phyloP scores from a whole-genome alignment of 2,888 invertebrate genomes.

The Omphaloscelis lunosa region DNA sequence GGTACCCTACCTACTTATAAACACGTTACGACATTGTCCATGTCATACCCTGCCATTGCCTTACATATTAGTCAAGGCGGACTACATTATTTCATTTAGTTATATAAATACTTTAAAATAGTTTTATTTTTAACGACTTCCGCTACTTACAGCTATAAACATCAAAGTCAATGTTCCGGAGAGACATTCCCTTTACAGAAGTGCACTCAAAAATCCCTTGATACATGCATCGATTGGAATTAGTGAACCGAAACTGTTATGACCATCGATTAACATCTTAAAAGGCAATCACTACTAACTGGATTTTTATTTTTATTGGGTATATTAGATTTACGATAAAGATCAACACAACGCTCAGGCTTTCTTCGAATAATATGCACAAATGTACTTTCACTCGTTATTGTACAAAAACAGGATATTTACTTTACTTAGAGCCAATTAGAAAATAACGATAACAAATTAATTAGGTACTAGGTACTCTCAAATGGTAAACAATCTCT shows the following conservation, averaged over 20 bases:
- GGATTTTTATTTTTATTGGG: conserved; percentile 4
- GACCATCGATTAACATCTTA: conserved; percentile 11
- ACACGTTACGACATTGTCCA: conserved; percentile 7
- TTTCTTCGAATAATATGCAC: not conserved
- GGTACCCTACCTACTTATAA: not conserved
- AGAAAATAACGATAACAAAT: conserved; percentile 19
- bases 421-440: conserved; percentile 35
- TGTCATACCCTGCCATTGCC: conserved; percentile 33
- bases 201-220: conserved; percentile 15
- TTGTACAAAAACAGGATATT: conserved; percentile 27
- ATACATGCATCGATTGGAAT: conserved; percentile 10
- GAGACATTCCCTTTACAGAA: conserved; percentile 20
- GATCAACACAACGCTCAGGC: not conserved
- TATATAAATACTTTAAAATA: conserved; percentile 33
- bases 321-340: not conserved
- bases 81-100: conserved; percentile 50
- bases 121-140: conserved; percentile 56
- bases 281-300: not conserved
- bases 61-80: conserved; percentile 57
- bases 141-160: conserved; percentile 41
- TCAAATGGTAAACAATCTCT: conserved; percentile 45
- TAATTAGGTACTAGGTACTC: conserved; percentile 20
- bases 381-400: conserved; percentile 14
- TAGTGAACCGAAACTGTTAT: conserved; percentile 25
- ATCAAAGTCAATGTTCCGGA: conserved; percentile 46